Percentiles rank a stretch among this genome's conserved stretches.
Conservation (phyloP, 2,888 invertebrate genomes). For the Chrysolina oricalcia region DNA sequence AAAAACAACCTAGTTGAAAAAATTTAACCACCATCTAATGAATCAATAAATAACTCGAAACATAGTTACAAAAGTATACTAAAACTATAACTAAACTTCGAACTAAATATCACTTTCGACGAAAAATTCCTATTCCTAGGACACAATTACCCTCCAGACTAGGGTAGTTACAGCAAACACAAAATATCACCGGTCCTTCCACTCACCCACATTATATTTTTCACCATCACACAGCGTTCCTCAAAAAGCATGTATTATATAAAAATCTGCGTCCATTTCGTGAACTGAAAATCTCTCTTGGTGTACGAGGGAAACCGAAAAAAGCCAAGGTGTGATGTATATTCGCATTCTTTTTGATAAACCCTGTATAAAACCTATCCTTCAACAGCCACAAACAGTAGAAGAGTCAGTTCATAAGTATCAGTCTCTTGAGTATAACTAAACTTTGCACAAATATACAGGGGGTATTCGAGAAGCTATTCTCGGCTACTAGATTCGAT, state of each 20-base stretch:
- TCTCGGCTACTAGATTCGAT: neutral
- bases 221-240: neutral
- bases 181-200: slow-evolving; percentile 16
- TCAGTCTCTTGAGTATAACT: slow-evolving; percentile 30
- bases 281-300: too few species aligned
- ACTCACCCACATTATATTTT: slow-evolving; percentile 14
- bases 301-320: too few species aligned
- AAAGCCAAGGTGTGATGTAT: too few species aligned
- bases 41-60: slow-evolving; percentile 29
- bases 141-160: neutral
- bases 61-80: slow-evolving; percentile 21
- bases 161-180: neutral
- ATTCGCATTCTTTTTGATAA: too few species aligned
- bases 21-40: slow-evolving; percentile 11
- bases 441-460: slow-evolving; percentile 26
- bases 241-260: neutral
- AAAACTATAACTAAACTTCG: slow-evolving; percentile 22
- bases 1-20: slow-evolving; percentile 1
- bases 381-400: slow-evolving; percentile 21
- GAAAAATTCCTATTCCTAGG: slow-evolving; percentile 12
- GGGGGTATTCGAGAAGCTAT: neutral
- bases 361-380: neutral
- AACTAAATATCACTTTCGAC: slow-evolving; percentile 33
- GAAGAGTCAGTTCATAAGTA: slow-evolving; percentile 19
- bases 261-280: too few species aligned